Evolutionary conservation across 2,797 vertebrate species (phyloP).

Genomic region (Gymnothorax javanicus): DNA sequence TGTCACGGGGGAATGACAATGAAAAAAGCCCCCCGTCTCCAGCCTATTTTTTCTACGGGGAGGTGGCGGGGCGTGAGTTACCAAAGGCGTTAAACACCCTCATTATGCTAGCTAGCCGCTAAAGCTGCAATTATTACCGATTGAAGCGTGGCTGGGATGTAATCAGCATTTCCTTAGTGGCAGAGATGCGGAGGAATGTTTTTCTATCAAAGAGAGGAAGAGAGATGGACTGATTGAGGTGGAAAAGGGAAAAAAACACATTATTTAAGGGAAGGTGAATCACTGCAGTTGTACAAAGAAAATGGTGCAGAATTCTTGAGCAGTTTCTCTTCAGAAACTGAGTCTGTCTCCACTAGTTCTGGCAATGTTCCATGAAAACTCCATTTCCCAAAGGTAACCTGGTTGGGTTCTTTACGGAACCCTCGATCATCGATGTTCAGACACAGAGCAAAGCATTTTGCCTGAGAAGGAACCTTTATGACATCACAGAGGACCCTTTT

Average conservation of each 20-base stretch:
- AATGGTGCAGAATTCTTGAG: too few relatives aligned
- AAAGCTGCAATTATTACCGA: conserved; percentile 65
- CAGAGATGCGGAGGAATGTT: conserved; percentile 45
- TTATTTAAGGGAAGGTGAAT: neutral
- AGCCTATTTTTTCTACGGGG: conserved; percentile 47
- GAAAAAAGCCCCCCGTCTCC: conserved; percentile 30
- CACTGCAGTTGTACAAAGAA: neutral
- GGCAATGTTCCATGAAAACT: neutral
- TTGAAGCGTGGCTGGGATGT: conserved; percentile 55
- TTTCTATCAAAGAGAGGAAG: conserved; percentile 46
- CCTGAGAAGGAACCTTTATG: too few relatives aligned
- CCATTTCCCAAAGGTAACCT: neutral
- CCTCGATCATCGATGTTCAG: too few relatives aligned
- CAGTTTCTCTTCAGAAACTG: neutral
- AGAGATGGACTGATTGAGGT: conserved; percentile 23
- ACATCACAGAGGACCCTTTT: too few relatives aligned
- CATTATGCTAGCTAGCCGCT: conserved; percentile 60
- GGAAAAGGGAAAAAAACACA: neutral
- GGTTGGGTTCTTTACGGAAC: too few relatives aligned
- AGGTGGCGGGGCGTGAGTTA: conserved; percentile 54
- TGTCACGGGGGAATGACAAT: conserved; percentile 50
- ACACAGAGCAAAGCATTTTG: too few relatives aligned
- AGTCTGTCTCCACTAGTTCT: too few relatives aligned
- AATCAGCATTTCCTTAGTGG: conserved; percentile 66
- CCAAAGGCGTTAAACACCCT: conserved; percentile 65